Evolutionary conservation across 1,140 invertebrate genomes (phyloP).

Genomic region (Asobara japonica): DNA sequence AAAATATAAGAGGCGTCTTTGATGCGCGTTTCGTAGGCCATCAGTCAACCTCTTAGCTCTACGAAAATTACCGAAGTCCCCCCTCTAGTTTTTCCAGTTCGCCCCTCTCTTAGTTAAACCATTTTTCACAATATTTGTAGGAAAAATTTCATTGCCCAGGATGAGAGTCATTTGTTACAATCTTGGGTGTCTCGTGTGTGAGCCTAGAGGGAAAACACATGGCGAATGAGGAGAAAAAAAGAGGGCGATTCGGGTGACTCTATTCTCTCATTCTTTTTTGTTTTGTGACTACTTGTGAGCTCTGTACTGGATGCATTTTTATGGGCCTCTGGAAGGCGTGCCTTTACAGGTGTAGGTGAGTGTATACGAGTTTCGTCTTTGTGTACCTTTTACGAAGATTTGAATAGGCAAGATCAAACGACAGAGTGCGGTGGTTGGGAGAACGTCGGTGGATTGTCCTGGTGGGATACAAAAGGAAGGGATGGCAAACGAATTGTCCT

Average conservation of each 20-base stretch:
- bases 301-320: constrained; percentile 7
- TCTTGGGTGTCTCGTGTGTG: background rate
- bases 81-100: background rate
- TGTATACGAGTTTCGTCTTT: background rate
- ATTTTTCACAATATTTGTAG: constrained; percentile 3
- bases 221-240: background rate
- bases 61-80: background rate
- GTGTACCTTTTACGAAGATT: constrained; percentile 10
- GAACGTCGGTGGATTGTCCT: constrained; percentile 10
- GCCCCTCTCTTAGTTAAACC: background rate
- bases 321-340: background rate
- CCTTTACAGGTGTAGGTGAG: background rate
- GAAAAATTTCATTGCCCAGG: constrained; percentile 8
- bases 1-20: background rate
- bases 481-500: constrained; percentile 3
- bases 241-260: background rate
- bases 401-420: constrained; percentile 14
- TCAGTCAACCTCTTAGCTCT: background rate
- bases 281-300: background rate
- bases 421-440: background rate
- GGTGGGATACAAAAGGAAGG: background rate
- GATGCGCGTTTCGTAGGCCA: background rate
- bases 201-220: background rate
- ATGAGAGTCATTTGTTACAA: constrained; percentile 10
- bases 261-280: background rate